Percentiles rank a stretch among this genome's conserved stretches.
Evolutionary conservation across 1,140 invertebrate genomes (phyloP).

Genomic region (Papilio polyxenes): DNA sequence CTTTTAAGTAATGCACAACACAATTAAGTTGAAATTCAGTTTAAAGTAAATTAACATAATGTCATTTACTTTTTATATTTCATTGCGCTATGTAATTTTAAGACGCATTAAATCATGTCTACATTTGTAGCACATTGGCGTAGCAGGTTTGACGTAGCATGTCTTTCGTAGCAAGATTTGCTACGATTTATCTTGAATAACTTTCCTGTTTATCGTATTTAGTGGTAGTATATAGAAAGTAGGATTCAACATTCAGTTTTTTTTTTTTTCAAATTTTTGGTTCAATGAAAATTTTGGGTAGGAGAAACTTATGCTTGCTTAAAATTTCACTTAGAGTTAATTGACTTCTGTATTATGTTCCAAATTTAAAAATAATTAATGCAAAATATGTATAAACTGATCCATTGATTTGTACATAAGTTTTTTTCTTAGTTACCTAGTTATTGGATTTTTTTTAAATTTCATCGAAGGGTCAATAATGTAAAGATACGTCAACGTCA

Average conservation of each 20-base stretch:
- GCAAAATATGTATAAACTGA: too few relatives aligned
- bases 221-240: too few relatives aligned
- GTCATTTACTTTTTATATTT: background rate
- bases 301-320: too few relatives aligned
- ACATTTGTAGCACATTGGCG: background rate
- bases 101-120: background rate
- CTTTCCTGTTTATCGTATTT: background rate
- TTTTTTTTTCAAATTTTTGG: too few relatives aligned
- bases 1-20: slow-evolving; percentile 17
- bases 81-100: background rate
- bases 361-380: too few relatives aligned
- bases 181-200: background rate
- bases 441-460: background rate
- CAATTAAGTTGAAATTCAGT: slow-evolving; percentile 1
- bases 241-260: too few relatives aligned
- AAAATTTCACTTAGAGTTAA: too few relatives aligned
- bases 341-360: too few relatives aligned
- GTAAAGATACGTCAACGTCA: slow-evolving; percentile 3
- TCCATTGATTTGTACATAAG: background rate
- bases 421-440: background rate
- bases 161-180: background rate
- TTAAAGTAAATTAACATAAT: slow-evolving; percentile 9
- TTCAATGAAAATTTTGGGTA: too few relatives aligned
- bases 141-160: background rate
- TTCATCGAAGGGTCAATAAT: slow-evolving; percentile 28